These are phyloP conservation scores for Crossaster papposus DNA, from an alignment of 53 echinoderm and acorn worm genomes.

Conservation along the genomic window DNA sequence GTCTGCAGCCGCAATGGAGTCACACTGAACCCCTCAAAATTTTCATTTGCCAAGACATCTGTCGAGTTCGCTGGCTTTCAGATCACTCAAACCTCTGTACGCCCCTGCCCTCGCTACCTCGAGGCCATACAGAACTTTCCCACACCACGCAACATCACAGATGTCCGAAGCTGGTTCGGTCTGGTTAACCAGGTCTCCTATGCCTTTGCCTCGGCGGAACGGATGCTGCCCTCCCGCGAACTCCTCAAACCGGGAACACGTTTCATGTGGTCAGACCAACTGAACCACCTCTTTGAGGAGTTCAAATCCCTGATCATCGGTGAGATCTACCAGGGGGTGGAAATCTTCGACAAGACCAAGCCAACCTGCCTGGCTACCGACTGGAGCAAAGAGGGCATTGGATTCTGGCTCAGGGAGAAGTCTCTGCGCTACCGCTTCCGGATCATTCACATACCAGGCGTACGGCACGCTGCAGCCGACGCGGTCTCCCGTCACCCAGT, in stretches of 20 bases:
- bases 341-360: background rate
- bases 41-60: slow-evolving; percentile 32
- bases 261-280: too few species aligned
- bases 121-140: slow-evolving; percentile 54
- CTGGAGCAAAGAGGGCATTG: slow-evolving; percentile 19
- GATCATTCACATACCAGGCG: slow-evolving; percentile 42
- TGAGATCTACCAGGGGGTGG: background rate
- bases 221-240: background rate
- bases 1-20: slow-evolving; percentile 61
- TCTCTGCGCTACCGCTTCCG: slow-evolving; percentile 53
- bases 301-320: too few species aligned
- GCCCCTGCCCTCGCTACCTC: slow-evolving; percentile 52
- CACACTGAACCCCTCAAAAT: slow-evolving; percentile 63
- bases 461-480: background rate
- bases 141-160: slow-evolving; percentile 56
- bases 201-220: slow-evolving; percentile 4
- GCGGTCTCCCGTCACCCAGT: slow-evolving; percentile 32
- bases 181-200: slow-evolving; percentile 52
- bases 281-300: too few species aligned
- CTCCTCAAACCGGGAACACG: background rate
- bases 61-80: slow-evolving; percentile 66
- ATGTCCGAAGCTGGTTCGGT: slow-evolving; percentile 50
- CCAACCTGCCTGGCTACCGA: background rate
- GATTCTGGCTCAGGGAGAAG: slow-evolving; percentile 56
- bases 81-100: slow-evolving; percentile 48